These are phyloP conservation scores for Nesometra sesokonis DNA, from an alignment of 35 echinoderm and acorn worm genomes.

Conservation along the genomic window DNA sequence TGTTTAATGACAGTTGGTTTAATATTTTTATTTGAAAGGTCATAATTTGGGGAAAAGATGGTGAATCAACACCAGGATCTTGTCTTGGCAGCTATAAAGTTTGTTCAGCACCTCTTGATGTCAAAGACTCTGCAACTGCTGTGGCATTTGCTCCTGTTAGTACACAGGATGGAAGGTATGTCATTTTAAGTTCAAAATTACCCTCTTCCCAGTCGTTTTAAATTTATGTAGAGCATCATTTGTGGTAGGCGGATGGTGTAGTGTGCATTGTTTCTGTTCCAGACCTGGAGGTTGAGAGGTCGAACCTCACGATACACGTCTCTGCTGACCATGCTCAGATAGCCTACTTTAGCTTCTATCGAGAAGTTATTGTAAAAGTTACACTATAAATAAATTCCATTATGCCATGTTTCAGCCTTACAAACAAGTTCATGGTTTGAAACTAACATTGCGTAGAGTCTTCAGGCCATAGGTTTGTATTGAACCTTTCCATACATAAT, in stretches of 20 bases:
- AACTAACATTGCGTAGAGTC: too few relatives aligned
- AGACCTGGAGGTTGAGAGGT: not conserved
- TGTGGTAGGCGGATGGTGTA: not conserved
- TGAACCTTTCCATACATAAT: too few relatives aligned
- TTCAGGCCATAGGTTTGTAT: too few relatives aligned
- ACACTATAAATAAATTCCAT: too few relatives aligned
- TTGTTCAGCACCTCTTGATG: constrained; percentile 41
- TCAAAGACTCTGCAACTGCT: constrained; percentile 63
- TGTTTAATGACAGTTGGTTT: not conserved
- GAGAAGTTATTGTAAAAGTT: too few relatives aligned
- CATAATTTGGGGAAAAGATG: constrained; percentile 66
- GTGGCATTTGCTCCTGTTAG: constrained; percentile 71
- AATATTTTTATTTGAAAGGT: constrained; percentile 30
- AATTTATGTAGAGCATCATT: not conserved
- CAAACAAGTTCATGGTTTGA: too few relatives aligned
- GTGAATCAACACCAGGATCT: not conserved
- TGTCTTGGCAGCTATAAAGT: constrained; percentile 46
- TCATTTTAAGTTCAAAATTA: not conserved
- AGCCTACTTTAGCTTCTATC: not conserved
- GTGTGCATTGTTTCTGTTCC: not conserved
- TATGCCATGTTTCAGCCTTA: not conserved
- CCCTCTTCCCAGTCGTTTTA: not conserved
- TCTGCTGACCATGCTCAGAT: too few relatives aligned
- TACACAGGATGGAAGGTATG: constrained; percentile 45
- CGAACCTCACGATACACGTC: not conserved